phyloP scores from a whole-genome alignment of 2,797 vertebrate genomes.

The Betta splendens region DNA sequence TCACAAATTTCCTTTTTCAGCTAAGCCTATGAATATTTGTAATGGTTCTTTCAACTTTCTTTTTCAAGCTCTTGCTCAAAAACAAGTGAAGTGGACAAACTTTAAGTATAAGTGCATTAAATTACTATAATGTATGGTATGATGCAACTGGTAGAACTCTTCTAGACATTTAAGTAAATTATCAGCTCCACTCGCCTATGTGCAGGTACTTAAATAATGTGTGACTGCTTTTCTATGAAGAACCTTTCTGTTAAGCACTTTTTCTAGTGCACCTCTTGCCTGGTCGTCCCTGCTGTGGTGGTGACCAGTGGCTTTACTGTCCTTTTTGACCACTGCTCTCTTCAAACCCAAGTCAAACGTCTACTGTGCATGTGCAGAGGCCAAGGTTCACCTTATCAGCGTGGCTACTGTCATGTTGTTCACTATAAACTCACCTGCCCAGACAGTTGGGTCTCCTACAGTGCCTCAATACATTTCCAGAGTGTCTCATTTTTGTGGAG shows the following conservation, averaged over 20 bases:
- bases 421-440: conserved; percentile 26
- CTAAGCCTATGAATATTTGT: conserved; percentile 67
- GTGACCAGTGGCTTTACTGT: conserved; percentile 26
- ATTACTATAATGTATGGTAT: conserved; percentile 24
- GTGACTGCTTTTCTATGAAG: conserved; percentile 11
- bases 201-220: conserved; percentile 23
- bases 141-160: conserved; percentile 29
- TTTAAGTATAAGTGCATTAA: conserved; percentile 36
- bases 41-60: conserved; percentile 64
- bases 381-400: conserved; percentile 51
- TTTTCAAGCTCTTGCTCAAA: conserved; percentile 57
- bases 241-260: conserved; percentile 19
- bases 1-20: conserved; percentile 63
- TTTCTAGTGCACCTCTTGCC: conserved; percentile 15
- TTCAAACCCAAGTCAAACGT: conserved; percentile 34
- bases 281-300: conserved; percentile 17
- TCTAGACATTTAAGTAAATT: conserved; percentile 36
- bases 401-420: conserved; percentile 49
- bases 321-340: conserved; percentile 21
- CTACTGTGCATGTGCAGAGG: conserved; percentile 50
- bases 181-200: conserved; percentile 16
- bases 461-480: conserved; percentile 32
- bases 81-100: conserved; percentile 45
- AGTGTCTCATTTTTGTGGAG: conserved; percentile 34
- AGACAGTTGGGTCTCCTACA: conserved; percentile 41